Percentiles rank a stretch among this genome's conserved stretches.
Conservation (phyloP, 2,888 invertebrate genomes). For the Masnerella sp. region DNA sequence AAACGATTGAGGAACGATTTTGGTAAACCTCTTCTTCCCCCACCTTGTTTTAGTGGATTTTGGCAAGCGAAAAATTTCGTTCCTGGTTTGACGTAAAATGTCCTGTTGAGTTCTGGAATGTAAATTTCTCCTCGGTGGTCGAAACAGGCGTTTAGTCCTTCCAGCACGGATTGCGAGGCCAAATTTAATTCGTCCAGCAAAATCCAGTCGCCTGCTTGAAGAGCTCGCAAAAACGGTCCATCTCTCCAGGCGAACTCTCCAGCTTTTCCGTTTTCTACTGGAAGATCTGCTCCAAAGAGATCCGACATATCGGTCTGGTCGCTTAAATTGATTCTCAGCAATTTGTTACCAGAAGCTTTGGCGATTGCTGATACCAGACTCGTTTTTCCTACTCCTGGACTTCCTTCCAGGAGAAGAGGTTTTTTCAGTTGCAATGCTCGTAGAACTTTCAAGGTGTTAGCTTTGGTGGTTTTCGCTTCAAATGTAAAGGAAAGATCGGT, state of each 20-base stretch:
- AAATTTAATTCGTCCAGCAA: conserved; percentile 98
- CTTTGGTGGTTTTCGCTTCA: conserved; percentile 86
- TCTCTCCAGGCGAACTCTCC: conserved; percentile 97
- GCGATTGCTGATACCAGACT: conserved; percentile 95
- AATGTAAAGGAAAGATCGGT: conserved; percentile 82
- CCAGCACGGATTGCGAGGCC: conserved; percentile 98
- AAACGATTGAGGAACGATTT: conserved; percentile 98
- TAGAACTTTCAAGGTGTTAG: conserved; percentile 90
- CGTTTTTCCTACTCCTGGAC: conserved; percentile 99
- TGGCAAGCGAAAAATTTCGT: conserved; percentile 98
- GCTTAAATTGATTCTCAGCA: conserved; percentile 96
- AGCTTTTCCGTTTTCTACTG: conserved; percentile 89
- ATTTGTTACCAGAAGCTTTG: conserved; percentile 87
- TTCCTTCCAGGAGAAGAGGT: conserved; percentile 96
- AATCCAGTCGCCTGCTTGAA: conserved; percentile 97
- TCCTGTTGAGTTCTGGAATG: conserved; percentile 94
- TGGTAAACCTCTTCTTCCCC: conserved; percentile 96
- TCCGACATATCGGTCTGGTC: conserved; percentile 99
- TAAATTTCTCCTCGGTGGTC: conserved; percentile 98
- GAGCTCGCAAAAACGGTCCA: conserved; percentile 95
- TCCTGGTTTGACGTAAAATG: conserved; percentile 86
- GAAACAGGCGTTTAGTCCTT: conserved; percentile 98
- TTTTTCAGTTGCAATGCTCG: conserved; percentile 94
- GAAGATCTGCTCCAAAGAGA: conserved; percentile 98
- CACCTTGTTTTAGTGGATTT: conserved; percentile 97